Percentiles rank a stretch among this genome's conserved stretches.
Evolutionary conservation across 2,113 vertebrate species (phyloP).

Genomic region (Calyptommatus sinebrachiatus): DNA sequence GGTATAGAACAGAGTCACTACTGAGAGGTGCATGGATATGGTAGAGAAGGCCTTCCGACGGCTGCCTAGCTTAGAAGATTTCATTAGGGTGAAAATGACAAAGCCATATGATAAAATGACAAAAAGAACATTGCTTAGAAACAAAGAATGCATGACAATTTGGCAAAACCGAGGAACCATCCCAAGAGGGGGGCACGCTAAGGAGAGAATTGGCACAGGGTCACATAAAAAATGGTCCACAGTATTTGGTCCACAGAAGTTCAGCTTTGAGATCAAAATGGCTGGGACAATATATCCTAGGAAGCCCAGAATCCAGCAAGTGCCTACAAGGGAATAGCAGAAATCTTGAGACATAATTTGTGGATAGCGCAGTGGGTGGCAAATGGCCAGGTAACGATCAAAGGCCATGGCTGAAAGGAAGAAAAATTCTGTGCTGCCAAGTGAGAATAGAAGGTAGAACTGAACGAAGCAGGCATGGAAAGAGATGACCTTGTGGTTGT

Average conservation of each 20-base stretch:
- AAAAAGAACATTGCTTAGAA: background rate
- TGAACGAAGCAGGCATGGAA: background rate
- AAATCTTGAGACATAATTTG: background rate
- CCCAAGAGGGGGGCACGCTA: conserved; percentile 6
- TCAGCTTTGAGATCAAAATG: background rate
- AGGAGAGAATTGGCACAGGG: background rate
- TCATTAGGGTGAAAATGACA: background rate
- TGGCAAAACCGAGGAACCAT: background rate
- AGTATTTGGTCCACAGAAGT: conserved; percentile 1
- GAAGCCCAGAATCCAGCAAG: conserved; percentile 11
- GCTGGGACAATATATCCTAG: background rate
- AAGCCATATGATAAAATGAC: background rate
- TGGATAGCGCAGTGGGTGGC: background rate
- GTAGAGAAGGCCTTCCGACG: background rate
- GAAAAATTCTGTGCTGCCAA: background rate
- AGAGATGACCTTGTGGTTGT: background rate
- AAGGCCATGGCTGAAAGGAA: conserved; percentile 3
- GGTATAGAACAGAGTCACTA: conserved; percentile 4
- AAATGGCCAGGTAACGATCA: conserved; percentile 1
- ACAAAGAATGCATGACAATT: background rate
- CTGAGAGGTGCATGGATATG: background rate
- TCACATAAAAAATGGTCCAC: conserved; percentile 21
- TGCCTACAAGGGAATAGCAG: background rate
- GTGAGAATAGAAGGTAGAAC: background rate
- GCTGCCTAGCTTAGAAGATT: background rate